These are phyloP conservation scores for Phoxinus dragarum DNA, from an alignment of 2,797 vertebrate species.

Conservation along the genomic window DNA sequence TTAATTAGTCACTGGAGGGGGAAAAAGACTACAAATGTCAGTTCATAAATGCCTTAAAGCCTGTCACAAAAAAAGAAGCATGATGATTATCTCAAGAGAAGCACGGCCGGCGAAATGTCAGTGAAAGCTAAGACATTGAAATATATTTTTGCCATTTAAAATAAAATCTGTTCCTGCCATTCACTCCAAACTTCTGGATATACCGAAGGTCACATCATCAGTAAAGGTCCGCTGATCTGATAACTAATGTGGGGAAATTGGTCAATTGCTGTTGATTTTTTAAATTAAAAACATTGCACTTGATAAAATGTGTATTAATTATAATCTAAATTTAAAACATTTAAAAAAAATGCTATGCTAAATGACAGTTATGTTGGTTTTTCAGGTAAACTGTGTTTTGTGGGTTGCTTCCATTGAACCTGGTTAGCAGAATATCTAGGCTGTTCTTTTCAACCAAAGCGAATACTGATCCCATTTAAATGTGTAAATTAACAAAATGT, in stretches of 20 bases:
- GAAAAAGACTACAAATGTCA: conserved; percentile 28
- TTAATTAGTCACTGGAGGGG: conserved; percentile 42
- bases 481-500: neutral
- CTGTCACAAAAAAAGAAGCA: conserved; percentile 28
- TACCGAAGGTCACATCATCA: neutral
- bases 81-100: conserved; percentile 34
- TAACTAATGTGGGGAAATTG: neutral
- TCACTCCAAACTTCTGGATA: neutral
- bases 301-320: neutral
- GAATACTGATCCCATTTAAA: neutral
- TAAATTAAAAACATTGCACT: neutral
- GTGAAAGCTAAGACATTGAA: neutral
- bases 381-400: conserved; percentile 2
- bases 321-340: neutral
- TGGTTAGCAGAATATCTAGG: neutral
- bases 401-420: neutral
- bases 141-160: neutral
- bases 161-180: neutral
- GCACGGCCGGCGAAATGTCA: conserved; percentile 10
- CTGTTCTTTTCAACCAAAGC: neutral
- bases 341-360: neutral
- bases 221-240: neutral
- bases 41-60: neutral
- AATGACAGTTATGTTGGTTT: neutral
- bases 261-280: neutral